These are phyloP conservation scores for Myzus persicae DNA, from an alignment of 1,140 invertebrate species.

Conservation along the genomic window DNA sequence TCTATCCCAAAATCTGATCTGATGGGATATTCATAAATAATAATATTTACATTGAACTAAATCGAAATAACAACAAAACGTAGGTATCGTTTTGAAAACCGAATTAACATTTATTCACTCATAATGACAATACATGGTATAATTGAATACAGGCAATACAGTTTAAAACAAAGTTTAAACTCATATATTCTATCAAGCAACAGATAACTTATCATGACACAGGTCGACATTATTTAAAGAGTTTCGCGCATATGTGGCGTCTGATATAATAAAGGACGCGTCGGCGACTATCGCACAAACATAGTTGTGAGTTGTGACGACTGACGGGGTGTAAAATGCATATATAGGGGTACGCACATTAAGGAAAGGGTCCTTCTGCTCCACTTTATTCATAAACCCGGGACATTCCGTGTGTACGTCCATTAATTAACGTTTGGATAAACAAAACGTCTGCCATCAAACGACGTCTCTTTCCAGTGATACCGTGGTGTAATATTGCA, in stretches of 20 bases:
- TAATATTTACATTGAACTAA: not conserved
- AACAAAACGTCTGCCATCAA: no score
- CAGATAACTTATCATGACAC: not conserved
- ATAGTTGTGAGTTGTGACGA: not conserved
- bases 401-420: not conserved
- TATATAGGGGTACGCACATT: not conserved
- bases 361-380: not conserved
- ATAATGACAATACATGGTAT: not conserved
- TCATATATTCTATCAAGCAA: not conserved
- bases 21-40: not conserved
- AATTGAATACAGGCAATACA: not conserved
- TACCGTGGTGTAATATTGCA: not conserved
- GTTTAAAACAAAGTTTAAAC: not conserved
- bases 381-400: not conserved
- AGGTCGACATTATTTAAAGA: not conserved
- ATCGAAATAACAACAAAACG: not conserved
- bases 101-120: not conserved
- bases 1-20: not conserved
- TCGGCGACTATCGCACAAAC: not conserved
- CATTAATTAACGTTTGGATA: not conserved
- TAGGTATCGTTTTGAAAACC: not conserved
- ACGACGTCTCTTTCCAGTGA: not conserved
- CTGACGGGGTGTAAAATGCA: no score
- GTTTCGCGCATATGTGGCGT: not conserved
- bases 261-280: not conserved